Percentiles rank a stretch among this genome's conserved stretches.
phyloP scores from a whole-genome alignment of 1,140 invertebrate genomes.

The Caenorhabditis tropicalis region DNA sequence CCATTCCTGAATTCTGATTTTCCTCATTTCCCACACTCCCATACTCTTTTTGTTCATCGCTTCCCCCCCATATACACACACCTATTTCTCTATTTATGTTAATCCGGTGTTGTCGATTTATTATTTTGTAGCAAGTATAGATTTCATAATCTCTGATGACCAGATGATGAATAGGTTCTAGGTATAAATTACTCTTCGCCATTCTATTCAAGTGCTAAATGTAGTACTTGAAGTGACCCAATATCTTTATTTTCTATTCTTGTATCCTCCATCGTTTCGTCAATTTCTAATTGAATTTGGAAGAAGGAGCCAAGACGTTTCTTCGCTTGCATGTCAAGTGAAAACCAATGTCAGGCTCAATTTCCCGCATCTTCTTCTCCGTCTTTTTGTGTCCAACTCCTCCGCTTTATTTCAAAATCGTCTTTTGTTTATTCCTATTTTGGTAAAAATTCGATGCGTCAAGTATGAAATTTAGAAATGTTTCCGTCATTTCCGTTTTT shows the following conservation, averaged over 20 bases:
- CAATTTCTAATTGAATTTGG: constrained; percentile 44
- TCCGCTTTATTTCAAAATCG: background rate
- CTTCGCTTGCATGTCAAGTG: constrained; percentile 29
- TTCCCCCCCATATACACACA: background rate
- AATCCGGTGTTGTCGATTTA: background rate
- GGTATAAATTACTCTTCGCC: background rate
- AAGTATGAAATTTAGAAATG: background rate
- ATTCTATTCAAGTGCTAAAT: background rate
- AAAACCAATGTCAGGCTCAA: constrained; percentile 45
- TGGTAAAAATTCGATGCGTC: background rate
- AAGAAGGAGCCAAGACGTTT: constrained; percentile 34
- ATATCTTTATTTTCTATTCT: background rate
- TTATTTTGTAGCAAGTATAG: background rate
- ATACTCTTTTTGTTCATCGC: background rate
- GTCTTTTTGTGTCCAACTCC: background rate
- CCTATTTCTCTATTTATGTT: constrained; percentile 21
- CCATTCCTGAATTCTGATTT: too few relatives aligned
- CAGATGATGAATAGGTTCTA: background rate
- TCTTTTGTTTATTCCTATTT: constrained; percentile 8
- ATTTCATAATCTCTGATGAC: constrained; percentile 31
- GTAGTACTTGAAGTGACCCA: too few relatives aligned
- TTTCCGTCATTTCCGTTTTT: background rate
- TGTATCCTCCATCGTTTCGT: constrained; percentile 9
- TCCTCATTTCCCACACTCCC: background rate
- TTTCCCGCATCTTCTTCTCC: background rate